Conservation (phyloP, 2,113 vertebrate species). For the Nerophis lumbriciformis region DNA sequence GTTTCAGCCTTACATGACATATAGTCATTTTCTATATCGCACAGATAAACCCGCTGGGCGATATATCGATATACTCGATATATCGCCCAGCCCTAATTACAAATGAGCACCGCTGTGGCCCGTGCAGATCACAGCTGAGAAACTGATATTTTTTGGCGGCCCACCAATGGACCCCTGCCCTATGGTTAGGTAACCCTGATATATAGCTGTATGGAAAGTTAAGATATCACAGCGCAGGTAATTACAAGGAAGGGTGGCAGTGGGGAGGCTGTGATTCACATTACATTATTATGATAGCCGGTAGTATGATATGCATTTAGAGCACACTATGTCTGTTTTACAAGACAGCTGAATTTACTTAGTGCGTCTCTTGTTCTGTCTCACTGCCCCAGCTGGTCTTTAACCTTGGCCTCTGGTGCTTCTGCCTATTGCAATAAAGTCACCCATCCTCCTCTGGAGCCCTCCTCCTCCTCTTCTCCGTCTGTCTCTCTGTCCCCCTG, state of each 20-base stretch:
- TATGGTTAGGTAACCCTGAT: no score
- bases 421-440: conserved; percentile 73
- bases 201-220: not conserved
- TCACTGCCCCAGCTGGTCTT: conserved; percentile 66
- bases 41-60: no score
- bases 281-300: conserved; percentile 26
- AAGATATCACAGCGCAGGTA: conserved; percentile 14
- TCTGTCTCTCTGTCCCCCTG: conserved; percentile 53
- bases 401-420: conserved; percentile 78
- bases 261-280: conserved; percentile 23
- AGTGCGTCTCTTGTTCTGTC: conserved; percentile 47
- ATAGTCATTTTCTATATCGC: no score
- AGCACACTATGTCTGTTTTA: conserved; percentile 50
- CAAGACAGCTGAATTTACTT: conserved; percentile 63
- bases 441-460: conserved; percentile 44
- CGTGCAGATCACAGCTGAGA: no score
- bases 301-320: conserved; percentile 54
- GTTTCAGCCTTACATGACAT: no score
- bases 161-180: no score
- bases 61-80: no score
- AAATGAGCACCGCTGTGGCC: no score
- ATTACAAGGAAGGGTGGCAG: conserved; percentile 12
- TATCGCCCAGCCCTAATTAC: no score
- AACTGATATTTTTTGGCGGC: no score
- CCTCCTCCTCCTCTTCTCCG: conserved; percentile 20